phyloP scores from a whole-genome alignment of 2,113 vertebrate genomes.

The Cyprinodon variegatus region DNA sequence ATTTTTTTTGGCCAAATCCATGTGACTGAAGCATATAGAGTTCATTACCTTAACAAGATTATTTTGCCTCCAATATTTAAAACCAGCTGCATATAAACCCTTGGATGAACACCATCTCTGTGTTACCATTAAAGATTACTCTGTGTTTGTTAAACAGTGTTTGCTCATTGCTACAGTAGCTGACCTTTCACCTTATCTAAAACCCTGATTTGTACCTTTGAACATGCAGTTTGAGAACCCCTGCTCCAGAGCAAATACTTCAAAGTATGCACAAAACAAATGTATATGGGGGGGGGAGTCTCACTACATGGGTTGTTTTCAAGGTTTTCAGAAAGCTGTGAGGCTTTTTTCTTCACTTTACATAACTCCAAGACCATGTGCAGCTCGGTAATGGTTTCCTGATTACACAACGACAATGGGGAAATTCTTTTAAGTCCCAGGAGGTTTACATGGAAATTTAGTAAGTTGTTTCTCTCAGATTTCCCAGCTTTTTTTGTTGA shows the following conservation, averaged over 20 bases:
- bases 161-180: neutral
- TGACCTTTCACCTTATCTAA: neutral
- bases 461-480: constrained; percentile 1
- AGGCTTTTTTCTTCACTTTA: neutral
- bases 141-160: neutral
- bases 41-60: too few relatives aligned
- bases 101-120: too few relatives aligned
- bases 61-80: neutral
- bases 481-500: constrained; percentile 19
- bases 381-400: constrained; percentile 3
- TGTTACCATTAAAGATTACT: too few relatives aligned
- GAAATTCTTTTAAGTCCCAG: constrained; percentile 8
- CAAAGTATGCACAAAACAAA: neutral
- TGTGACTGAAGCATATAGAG: too few relatives aligned
- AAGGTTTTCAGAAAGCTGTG: neutral
- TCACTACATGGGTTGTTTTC: neutral
- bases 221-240: neutral
- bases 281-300: too few relatives aligned
- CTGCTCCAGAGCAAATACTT: neutral
- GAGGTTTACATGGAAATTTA: neutral
- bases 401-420: constrained; percentile 20
- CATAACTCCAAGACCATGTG: constrained; percentile 4
- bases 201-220: neutral
- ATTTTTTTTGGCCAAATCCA: too few relatives aligned
- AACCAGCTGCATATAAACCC: neutral